A percentile compares a stretch with the other conserved stretches of the same genome.
Conservation (phyloP, 2,797 vertebrate genomes). For the Schizopygopsis malacanthus region DNA sequence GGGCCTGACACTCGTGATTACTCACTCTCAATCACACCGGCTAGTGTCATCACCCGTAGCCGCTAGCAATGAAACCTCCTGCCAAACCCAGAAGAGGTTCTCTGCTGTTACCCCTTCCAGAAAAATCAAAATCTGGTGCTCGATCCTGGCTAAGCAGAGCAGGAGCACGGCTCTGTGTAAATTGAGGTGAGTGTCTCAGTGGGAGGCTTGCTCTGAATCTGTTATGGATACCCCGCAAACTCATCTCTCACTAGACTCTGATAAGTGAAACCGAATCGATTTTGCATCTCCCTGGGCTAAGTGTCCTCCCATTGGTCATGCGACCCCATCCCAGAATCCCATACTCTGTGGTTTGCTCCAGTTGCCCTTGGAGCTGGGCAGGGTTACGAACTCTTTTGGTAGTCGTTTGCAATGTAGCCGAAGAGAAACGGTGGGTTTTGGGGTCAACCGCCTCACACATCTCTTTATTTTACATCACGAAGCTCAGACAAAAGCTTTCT, state of each 20-base stretch:
- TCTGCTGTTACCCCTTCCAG: no score
- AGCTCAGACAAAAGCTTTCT: constrained; percentile 15
- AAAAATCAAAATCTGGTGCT: constrained; percentile 2
- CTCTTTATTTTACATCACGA: not conserved
- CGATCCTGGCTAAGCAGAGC: constrained; percentile 12
- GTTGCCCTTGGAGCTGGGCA: constrained; percentile 37
- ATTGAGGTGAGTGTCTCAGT: constrained; percentile 47
- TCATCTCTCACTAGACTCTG: constrained; percentile 47
- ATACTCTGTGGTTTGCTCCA: constrained; percentile 50
- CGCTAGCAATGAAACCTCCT: constrained; percentile 61
- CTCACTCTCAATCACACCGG: constrained; percentile 67
- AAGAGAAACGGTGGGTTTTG: not conserved
- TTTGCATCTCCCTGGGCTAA: constrained; percentile 59
- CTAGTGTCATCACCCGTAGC: constrained; percentile 59
- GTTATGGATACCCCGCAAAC: constrained; percentile 46
- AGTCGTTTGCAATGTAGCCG: constrained; percentile 30
- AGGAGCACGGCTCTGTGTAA: constrained; percentile 32
- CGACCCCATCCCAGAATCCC: constrained; percentile 37
- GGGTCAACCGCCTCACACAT: not conserved
- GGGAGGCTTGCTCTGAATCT: constrained; percentile 45
- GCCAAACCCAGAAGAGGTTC: constrained; percentile 56
- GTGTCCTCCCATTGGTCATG: constrained; percentile 42
- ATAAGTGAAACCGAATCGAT: constrained; percentile 64
- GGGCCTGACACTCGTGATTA: constrained; percentile 68
- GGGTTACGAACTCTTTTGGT: constrained; percentile 47